Base-by-base conservation (phyloP, 1,140 invertebrate species). In the Pachyrhynchus sulphureomaculatus region DNA sequence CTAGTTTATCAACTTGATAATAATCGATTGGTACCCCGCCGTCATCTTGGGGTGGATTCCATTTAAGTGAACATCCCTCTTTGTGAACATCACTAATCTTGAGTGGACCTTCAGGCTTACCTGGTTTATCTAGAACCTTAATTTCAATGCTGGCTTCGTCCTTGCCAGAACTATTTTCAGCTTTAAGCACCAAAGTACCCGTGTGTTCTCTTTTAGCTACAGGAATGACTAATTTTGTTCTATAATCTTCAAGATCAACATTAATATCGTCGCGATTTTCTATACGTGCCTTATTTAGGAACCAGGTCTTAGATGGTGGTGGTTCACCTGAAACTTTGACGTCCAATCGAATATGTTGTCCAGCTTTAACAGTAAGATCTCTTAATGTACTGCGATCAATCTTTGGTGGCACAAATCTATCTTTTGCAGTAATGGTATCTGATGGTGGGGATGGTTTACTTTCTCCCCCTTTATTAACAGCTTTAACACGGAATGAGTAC, bases 401-500 rank as follows among this genome's bases (percentile, higher is more conserved):
- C 74, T 89, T 91, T 0, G 95, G 95, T 56, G 93, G 87, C 0
- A 87, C 85, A 79, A 89, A 90, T 73, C 93, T 82, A 69, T 93
- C 90, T 77, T 95, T 95, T 24, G 91, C 90, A 4, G 84, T 84
- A 10, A 95, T 80, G 47, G 84, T 87, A 49, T 95, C 91, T 29
- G 90, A 90, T 0, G 91, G 81, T 29, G 91, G 86, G 59, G 89
- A 92, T 0, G 96, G 94, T 75, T 96, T 95, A 68, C 94, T 94
- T 23, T 88, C 87, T 32, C 96, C 96, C 42, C 90, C 95, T 76
- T 94, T 96, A 76, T 96, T 98, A 10, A 96, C 87, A 6, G 97
- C 97, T 70, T 91, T 93, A 0, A 99, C 90, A 4, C 96, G 81
- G 84, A 98, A 99, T 77, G 97, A 92, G 76, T 99, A 99, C 56